Percentiles rank a stretch among this genome's conserved stretches.
These are phyloP conservation scores for Danionella cerebrum DNA, from an alignment of 2,113 vertebrate genomes.

Conservation along the genomic window DNA sequence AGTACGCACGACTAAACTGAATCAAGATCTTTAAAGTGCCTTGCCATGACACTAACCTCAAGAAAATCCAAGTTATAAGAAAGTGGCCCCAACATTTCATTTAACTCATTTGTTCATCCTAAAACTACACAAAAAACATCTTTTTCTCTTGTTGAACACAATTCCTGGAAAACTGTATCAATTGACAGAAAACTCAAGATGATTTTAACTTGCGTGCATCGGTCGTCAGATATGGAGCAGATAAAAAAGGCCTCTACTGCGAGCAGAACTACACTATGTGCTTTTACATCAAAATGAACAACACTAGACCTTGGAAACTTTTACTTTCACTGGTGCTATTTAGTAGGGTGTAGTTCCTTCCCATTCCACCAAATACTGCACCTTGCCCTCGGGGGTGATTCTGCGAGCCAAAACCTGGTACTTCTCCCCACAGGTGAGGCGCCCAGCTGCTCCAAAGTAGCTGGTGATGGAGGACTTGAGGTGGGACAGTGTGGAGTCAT, in stretches of 20 bases:
- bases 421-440: slow-evolving; percentile 84
- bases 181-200: too few relatives aligned
- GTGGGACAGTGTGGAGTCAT: slow-evolving; percentile 77
- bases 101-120: too few relatives aligned
- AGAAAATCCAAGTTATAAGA: too few relatives aligned
- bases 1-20: background rate
- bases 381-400: slow-evolving; percentile 81
- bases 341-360: slow-evolving; percentile 87
- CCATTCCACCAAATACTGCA: slow-evolving; percentile 95
- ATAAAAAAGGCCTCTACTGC: background rate
- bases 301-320: slow-evolving; percentile 19
- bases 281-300: slow-evolving; percentile 3
- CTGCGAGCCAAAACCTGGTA: slow-evolving; percentile 88
- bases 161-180: too few relatives aligned
- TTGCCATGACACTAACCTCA: slow-evolving; percentile 23
- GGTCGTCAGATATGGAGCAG: too few relatives aligned
- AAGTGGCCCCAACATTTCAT: too few relatives aligned
- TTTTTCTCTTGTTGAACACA: too few relatives aligned
- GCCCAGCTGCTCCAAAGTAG: slow-evolving; percentile 82
- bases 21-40: slow-evolving; percentile 28
- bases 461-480: slow-evolving; percentile 92
- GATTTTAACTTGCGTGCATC: too few relatives aligned
- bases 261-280: background rate
- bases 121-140: too few relatives aligned
- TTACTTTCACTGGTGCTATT: background rate